These are phyloP conservation scores for Morpho deidamia DNA, from an alignment of 2,888 invertebrate species.

Conservation along the genomic window DNA sequence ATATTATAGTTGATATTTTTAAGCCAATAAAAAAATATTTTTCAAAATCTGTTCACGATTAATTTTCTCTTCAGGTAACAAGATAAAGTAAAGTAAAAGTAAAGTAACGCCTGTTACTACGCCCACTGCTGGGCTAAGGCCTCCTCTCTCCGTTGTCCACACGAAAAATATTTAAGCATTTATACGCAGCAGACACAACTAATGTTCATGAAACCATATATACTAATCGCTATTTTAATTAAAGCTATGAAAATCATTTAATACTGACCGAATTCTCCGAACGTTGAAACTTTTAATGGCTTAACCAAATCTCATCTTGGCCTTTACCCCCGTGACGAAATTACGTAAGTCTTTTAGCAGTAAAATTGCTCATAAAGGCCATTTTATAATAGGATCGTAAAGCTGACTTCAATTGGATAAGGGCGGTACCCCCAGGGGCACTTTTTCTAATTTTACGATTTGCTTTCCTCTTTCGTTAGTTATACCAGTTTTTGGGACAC, in stretches of 20 bases:
- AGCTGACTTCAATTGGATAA: conserved; percentile 51
- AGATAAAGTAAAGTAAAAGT: too few relatives aligned
- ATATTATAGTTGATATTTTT: too few relatives aligned
- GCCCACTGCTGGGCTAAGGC: too few relatives aligned
- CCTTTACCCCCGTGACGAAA: conserved; percentile 64
- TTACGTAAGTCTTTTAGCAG: conserved; percentile 75
- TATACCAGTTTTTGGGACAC: conserved; percentile 42
- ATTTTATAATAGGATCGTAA: conserved; percentile 76
- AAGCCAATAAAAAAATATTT: too few relatives aligned
- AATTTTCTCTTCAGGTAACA: too few relatives aligned
- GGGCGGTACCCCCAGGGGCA: conserved; percentile 40
- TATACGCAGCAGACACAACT: too few relatives aligned
- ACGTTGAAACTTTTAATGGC: conserved; percentile 61
- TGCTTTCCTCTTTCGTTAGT: conserved; percentile 52
- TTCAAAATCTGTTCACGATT: too few relatives aligned
- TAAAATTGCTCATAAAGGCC: conserved; percentile 72
- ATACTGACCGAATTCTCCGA: conserved; percentile 58
- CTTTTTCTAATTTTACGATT: conserved; percentile 67
- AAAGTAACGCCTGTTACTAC: too few relatives aligned
- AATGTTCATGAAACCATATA: too few relatives aligned
- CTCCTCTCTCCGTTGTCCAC: too few relatives aligned
- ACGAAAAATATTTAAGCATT: too few relatives aligned
- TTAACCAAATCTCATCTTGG: conserved; percentile 67
- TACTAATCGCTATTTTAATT: too few relatives aligned
- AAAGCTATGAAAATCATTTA: neutral